phyloP scores from a whole-genome alignment of 1,140 invertebrate genomes.

The Cephus cinctus region DNA sequence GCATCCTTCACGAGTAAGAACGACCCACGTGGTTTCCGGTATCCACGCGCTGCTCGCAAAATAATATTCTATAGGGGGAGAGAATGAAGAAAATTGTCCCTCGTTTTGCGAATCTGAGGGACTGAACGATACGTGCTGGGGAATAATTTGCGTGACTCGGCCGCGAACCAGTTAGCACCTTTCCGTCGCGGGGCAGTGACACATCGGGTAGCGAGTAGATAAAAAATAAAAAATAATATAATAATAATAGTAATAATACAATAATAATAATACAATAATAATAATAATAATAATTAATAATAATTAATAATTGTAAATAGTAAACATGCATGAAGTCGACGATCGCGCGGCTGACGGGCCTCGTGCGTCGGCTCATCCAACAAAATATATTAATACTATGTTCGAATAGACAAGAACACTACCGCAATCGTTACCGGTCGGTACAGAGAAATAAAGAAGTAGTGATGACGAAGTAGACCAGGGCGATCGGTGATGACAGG shows the following conservation, averaged over 20 bases:
- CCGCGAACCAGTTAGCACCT: no score
- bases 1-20: no score
- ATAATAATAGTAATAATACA: slow-evolving; percentile 17
- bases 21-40: no score
- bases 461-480: slow-evolving; percentile 9
- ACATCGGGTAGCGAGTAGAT: neutral
- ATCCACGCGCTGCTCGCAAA: no score
- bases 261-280: slow-evolving; percentile 19
- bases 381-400: slow-evolving; percentile 54
- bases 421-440: slow-evolving; percentile 8
- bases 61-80: no score
- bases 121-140: no score
- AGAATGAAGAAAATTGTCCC: no score
- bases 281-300: slow-evolving; percentile 26
- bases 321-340: slow-evolving; percentile 47
- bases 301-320: slow-evolving; percentile 34
- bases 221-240: slow-evolving; percentile 16
- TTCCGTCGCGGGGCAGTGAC: no score
- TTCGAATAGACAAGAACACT: slow-evolving; percentile 16
- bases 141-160: no score
- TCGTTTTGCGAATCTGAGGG: no score
- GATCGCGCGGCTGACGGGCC: slow-evolving; percentile 17
- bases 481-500: no score
- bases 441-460: slow-evolving; percentile 11
- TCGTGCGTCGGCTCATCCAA: slow-evolving; percentile 40